A percentile compares a stretch with the other conserved stretches of the same genome.
These are phyloP conservation scores for Arothron firmamentum DNA, from an alignment of 2,113 vertebrate genomes.

Conservation along the genomic window DNA sequence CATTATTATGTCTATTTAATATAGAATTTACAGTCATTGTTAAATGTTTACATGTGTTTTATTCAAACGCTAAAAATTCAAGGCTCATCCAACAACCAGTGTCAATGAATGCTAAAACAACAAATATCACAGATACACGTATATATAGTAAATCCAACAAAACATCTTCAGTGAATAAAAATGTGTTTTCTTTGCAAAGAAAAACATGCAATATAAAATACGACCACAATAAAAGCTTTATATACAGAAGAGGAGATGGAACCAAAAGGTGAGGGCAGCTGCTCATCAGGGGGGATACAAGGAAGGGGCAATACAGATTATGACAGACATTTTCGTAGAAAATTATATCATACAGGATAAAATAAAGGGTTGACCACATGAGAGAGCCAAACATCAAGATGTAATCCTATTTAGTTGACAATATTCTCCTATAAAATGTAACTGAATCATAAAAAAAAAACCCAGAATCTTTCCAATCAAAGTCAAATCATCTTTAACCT, in stretches of 20 bases:
- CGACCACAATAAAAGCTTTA: constrained; percentile 39
- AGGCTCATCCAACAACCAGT: constrained; percentile 55
- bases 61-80: constrained; percentile 58
- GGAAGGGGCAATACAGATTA: constrained; percentile 20
- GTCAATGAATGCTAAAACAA: constrained; percentile 58
- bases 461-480: constrained; percentile 5
- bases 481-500: constrained; percentile 19
- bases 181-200: constrained; percentile 36
- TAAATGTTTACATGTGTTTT: constrained; percentile 39
- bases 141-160: constrained; percentile 22
- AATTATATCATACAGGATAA: constrained; percentile 26
- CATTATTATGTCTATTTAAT: too few relatives aligned
- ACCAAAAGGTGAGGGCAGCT: constrained; percentile 25
- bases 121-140: constrained; percentile 53
- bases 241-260: constrained; percentile 19
- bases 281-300: constrained; percentile 1
- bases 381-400: constrained; percentile 18
- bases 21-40: neutral
- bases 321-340: constrained; percentile 27
- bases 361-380: constrained; percentile 19
- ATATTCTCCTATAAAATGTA: constrained; percentile 23
- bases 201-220: constrained; percentile 59
- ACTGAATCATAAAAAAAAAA: constrained; percentile 26
- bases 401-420: constrained; percentile 33
- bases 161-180: constrained; percentile 52